A percentile compares a stretch with the other conserved stretches of the same genome.
These are phyloP conservation scores for Tor tambroides DNA, from an alignment of 2,113 vertebrate species.

Conservation along the genomic window DNA sequence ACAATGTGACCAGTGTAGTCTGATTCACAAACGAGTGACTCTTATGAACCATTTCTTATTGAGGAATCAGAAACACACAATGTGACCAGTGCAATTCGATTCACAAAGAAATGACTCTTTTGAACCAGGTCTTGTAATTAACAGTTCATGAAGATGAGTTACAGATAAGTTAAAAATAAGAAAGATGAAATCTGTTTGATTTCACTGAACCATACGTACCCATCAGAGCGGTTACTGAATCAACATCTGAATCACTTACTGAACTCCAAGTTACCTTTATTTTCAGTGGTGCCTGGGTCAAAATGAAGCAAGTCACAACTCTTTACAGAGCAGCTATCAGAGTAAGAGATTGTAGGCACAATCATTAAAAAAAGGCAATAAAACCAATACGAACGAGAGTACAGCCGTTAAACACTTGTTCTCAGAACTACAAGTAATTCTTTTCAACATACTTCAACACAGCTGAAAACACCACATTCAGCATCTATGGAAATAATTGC, in stretches of 20 bases:
- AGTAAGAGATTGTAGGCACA: conserved; percentile 19
- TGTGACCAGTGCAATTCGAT: background rate
- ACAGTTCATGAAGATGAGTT: background rate
- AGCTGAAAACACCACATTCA: background rate
- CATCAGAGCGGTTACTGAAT: background rate
- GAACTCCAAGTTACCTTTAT: background rate
- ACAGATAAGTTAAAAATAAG: background rate
- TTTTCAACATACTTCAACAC: too few relatives aligned
- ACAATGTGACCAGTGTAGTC: too few relatives aligned
- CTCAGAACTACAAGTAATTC: background rate
- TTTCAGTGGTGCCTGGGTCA: background rate
- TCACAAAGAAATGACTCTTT: background rate
- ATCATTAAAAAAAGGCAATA: conserved; percentile 53
- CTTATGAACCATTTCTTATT: too few relatives aligned
- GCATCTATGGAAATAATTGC: background rate
- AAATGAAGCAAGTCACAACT: background rate
- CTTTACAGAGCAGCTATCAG: conserved; percentile 50
- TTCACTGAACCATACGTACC: background rate
- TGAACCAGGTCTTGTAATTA: background rate
- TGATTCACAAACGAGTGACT: too few relatives aligned
- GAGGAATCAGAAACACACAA: too few relatives aligned
- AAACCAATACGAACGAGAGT: conserved; percentile 46
- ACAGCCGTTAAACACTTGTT: conserved; percentile 39
- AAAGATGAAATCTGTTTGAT: background rate
- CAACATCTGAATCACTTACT: background rate